Conservation (phyloP, 2,888 invertebrate genomes). For the Ptychoptera albimana region DNA sequence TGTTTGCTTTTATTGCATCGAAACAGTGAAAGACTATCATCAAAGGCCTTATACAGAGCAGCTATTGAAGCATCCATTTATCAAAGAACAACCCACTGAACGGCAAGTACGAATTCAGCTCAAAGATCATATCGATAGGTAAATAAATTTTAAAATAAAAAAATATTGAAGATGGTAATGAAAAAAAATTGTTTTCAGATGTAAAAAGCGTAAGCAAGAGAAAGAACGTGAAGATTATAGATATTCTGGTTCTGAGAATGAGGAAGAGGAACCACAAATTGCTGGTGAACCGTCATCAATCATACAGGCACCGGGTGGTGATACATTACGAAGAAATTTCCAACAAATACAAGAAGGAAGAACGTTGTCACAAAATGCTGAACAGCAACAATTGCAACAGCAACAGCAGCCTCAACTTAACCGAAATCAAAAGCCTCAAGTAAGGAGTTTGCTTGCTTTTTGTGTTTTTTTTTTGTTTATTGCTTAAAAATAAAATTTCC, state of each 20-base stretch:
- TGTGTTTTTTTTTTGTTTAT: too few relatives aligned
- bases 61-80: conserved; percentile 91
- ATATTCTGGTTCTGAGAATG: conserved; percentile 94
- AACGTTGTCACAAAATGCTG: conserved; percentile 40
- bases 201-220: conserved; percentile 88
- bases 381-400: conserved; percentile 42
- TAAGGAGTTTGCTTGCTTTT: too few relatives aligned
- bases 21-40: conserved; percentile 88
- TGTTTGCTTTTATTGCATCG: conserved; percentile 8
- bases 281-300: conserved; percentile 93
- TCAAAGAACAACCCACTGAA: conserved; percentile 97
- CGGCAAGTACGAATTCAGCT: conserved; percentile 95
- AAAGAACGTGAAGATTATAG: conserved; percentile 64
- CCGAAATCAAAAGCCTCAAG: conserved; percentile 32
- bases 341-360: conserved; percentile 86
- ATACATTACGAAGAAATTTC: conserved; percentile 93
- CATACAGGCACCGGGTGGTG: conserved; percentile 73
- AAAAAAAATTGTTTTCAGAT: conserved; percentile 29
- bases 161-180: neutral
- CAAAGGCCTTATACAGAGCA: conserved; percentile 97
- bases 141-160: neutral
- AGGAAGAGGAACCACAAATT: conserved; percentile 82
- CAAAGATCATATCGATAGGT: conserved; percentile 93
- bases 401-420: conserved; percentile 45
- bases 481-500: too few relatives aligned